phyloP scores from a whole-genome alignment of 2,888 invertebrate species.

The Eilema depressum region DNA sequence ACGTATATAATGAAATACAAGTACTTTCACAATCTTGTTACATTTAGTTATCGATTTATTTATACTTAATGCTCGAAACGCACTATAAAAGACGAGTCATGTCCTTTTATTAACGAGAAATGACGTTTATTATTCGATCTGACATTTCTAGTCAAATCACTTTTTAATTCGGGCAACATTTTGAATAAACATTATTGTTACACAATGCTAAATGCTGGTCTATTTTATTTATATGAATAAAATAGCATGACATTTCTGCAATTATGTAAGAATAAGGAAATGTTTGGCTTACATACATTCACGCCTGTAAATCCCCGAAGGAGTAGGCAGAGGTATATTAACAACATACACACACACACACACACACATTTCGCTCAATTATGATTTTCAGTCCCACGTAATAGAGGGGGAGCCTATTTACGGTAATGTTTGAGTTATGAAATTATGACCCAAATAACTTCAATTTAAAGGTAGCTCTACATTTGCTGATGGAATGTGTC shows the following conservation, averaged over 20 bases:
- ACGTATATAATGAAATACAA: neutral
- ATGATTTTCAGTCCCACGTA: no score
- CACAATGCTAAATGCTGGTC: neutral
- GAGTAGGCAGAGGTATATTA: no score
- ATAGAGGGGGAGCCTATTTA: no score
- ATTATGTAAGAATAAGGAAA: neutral
- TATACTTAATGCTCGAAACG: no score
- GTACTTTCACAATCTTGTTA: neutral
- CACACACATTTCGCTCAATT: no score
- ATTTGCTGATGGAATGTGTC: no score
- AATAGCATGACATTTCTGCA: neutral
- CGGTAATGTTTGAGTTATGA: no score
- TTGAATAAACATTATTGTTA: conserved; percentile 4
- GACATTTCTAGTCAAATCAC: conserved; percentile 1
- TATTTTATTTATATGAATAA: neutral
- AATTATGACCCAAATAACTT: no score
- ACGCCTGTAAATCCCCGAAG: no score
- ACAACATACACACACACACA: no score
- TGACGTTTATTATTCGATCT: neutral
- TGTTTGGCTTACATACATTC: neutral
- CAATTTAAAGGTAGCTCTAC: no score
- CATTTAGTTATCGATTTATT: neutral
- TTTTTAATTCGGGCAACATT: neutral
- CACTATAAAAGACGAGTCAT: neutral
- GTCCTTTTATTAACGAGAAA: neutral